A percentile compares a stretch with the other conserved stretches of the same genome.
These are phyloP conservation scores for Coptodon rendalli DNA, from an alignment of 2,113 vertebrate genomes.

Conservation along the genomic window DNA sequence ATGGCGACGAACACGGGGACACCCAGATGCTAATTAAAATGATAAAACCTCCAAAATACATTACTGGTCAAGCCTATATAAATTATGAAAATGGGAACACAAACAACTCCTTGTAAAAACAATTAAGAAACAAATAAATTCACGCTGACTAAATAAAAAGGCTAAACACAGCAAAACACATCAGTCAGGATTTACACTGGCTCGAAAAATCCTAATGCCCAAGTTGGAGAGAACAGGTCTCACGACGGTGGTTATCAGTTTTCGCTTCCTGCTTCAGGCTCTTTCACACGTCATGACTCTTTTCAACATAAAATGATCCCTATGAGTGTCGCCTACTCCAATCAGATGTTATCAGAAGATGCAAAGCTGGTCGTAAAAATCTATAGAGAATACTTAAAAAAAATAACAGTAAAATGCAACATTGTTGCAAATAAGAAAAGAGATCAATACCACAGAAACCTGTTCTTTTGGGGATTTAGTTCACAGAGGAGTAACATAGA, in stretches of 20 bases:
- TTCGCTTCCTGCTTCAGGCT: neutral
- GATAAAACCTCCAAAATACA: neutral
- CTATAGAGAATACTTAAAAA: neutral
- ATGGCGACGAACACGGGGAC: rapidly evolving
- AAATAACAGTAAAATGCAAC: neutral
- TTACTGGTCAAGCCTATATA: neutral
- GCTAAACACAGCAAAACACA: neutral
- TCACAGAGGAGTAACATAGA: neutral
- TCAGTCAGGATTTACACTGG: neutral
- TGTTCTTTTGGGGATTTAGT: neutral
- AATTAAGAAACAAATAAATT: neutral
- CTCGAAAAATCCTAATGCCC: neutral
- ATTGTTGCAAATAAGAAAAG: neutral
- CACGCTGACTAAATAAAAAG: rapidly evolving
- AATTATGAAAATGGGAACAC: neutral
- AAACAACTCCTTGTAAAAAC: neutral
- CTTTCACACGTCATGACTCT: neutral
- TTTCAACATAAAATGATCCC: neutral
- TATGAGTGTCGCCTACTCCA: rapidly evolving
- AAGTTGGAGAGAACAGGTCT: neutral
- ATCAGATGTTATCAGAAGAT: neutral
- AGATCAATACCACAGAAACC: neutral
- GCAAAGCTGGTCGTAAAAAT: neutral
- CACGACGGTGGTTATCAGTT: rapidly evolving
- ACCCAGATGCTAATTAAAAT: neutral